Conservation (phyloP, 2,113 vertebrate genomes). For the Hiodon tergisus region DNA sequence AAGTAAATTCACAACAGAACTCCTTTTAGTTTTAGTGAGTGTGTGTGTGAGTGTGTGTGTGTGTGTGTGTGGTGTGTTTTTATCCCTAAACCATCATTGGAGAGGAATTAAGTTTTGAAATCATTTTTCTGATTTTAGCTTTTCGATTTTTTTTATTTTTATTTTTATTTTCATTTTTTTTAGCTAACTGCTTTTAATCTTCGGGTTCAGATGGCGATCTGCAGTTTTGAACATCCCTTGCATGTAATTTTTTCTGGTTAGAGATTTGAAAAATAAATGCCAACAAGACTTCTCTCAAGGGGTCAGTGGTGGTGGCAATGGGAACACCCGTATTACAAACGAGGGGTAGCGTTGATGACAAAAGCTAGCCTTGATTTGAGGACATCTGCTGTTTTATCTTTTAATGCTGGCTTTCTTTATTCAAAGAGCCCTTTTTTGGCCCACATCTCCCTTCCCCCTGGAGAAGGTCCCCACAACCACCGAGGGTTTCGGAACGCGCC, state of each 20-base stretch:
- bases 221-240: background rate
- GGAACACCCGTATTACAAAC: background rate
- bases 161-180: too few species aligned
- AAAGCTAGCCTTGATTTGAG: slow-evolving; percentile 46
- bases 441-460: background rate
- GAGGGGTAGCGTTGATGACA: slow-evolving; percentile 38
- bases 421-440: slow-evolving; percentile 12
- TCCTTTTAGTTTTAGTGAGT: too few species aligned
- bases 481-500: slow-evolving; percentile 45
- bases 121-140: too few species aligned
- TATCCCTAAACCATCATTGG: too few species aligned
- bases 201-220: background rate
- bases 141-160: too few species aligned
- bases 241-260: background rate
- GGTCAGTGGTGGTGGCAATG: background rate
- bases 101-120: too few species aligned
- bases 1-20: too few species aligned
- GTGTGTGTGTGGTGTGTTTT: too few species aligned
- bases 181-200: too few species aligned
- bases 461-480: background rate
- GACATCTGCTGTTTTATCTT: slow-evolving; percentile 54
- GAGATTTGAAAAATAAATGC: background rate
- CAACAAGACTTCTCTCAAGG: background rate
- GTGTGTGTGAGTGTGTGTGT: too few species aligned
- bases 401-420: slow-evolving; percentile 54